phyloP scores from a whole-genome alignment of 2,113 vertebrate species.

The Solenodon paradoxus region DNA sequence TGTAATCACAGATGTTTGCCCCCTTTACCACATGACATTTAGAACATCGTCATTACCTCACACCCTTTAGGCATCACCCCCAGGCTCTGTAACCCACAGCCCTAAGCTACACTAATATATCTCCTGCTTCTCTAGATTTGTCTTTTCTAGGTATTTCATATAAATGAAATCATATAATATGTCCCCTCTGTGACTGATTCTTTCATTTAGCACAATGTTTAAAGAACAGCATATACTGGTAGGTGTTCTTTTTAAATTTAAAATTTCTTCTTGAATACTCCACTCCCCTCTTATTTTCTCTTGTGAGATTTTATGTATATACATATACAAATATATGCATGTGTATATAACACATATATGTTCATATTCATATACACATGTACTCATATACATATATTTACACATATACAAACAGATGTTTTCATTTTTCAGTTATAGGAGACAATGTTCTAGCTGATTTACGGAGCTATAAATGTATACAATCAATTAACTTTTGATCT shows the following conservation, averaged over 20 bases:
- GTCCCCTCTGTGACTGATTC: not conserved
- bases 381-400: not conserved
- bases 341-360: not conserved
- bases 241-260: not conserved
- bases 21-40: not conserved
- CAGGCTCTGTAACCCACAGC: not conserved
- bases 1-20: not conserved
- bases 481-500: not conserved
- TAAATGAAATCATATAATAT: not conserved
- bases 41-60: not conserved
- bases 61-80: not conserved
- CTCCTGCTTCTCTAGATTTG: not conserved
- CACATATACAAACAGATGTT: not conserved
- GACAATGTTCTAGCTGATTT: not conserved
- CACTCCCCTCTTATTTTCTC: not conserved
- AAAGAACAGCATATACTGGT: not conserved
- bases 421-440: not conserved
- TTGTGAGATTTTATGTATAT: not conserved
- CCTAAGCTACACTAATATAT: not conserved
- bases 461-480: not conserved
- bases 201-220: not conserved
- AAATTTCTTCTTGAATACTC: not conserved
- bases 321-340: no score
- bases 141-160: no score
- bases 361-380: fast-evolving